Evolutionary conservation across 35 echinoderm and acorn worm species (phyloP).

Genomic region (Anneissia japonica): DNA sequence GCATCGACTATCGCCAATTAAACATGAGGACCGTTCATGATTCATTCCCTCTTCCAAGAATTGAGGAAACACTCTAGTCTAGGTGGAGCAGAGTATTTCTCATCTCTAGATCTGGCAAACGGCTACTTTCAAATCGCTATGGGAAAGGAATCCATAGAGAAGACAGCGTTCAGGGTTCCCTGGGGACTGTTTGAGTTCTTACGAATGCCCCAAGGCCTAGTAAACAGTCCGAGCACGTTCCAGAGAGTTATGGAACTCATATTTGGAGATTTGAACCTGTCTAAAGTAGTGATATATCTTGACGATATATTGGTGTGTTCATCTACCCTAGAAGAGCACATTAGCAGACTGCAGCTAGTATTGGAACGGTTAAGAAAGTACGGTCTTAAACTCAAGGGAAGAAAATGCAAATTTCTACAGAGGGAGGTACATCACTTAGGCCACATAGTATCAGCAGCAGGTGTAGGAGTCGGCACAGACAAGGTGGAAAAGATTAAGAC

Average conservation of each 20-base stretch:
- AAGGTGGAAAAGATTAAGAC: neutral
- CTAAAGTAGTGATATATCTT: conserved; percentile 3
- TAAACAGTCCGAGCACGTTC: conserved; percentile 17
- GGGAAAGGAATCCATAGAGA: neutral
- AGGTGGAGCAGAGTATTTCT: conserved; percentile 29
- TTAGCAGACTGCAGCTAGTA: neutral
- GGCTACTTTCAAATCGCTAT: conserved; percentile 1
- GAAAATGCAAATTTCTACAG: no score
- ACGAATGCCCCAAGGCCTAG: conserved; percentile 25
- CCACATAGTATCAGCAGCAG: neutral
- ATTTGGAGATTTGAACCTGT: neutral
- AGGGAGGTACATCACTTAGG: neutral
- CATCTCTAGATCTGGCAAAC: conserved; percentile 25
- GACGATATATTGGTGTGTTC: conserved; percentile 15
- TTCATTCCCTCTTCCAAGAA: conserved; percentile 28
- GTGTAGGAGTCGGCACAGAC: neutral
- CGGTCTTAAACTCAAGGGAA: neutral
- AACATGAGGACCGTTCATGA: conserved; percentile 10
- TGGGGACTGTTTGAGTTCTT: conserved; percentile 16
- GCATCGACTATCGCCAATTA: conserved; percentile 47
- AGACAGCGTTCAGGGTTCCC: conserved; percentile 30
- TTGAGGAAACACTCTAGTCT: conserved; percentile 45
- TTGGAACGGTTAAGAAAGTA: neutral
- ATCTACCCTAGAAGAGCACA: neutral
- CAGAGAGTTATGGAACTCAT: neutral